Evolutionary conservation across 2,888 invertebrate species (phyloP).

Genomic region (Crocallis elinguaria): DNA sequence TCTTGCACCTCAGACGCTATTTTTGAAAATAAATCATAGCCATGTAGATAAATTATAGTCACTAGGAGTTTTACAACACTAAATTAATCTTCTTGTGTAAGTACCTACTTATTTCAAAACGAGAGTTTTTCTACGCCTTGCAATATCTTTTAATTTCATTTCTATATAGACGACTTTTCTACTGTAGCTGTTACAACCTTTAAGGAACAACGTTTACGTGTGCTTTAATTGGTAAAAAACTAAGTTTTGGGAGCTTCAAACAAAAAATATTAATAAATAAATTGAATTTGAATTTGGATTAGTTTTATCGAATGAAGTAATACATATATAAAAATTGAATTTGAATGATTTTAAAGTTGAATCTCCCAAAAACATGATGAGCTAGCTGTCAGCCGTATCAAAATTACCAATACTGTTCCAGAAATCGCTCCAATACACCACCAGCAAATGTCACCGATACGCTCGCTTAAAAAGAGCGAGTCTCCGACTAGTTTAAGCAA

Average conservation of each 20-base stretch:
- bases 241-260: slow-evolving; percentile 48
- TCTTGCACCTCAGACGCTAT: slow-evolving; percentile 15
- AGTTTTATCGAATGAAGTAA: neutral
- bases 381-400: slow-evolving; percentile 25
- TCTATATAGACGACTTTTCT: slow-evolving; percentile 16
- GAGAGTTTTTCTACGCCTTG: slow-evolving; percentile 21
- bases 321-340: neutral
- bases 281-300: neutral
- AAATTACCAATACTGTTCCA: slow-evolving; percentile 59
- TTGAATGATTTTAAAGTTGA: slow-evolving; percentile 28
- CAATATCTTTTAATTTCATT: slow-evolving; percentile 18
- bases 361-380: slow-evolving; percentile 23
- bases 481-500: slow-evolving; percentile 79
- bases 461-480: slow-evolving; percentile 79
- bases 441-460: slow-evolving; percentile 83
- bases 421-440: slow-evolving; percentile 82
- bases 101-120: slow-evolving; percentile 13
- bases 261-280: neutral
- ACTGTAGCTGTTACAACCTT: slow-evolving; percentile 20
- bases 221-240: slow-evolving; percentile 48
- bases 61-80: slow-evolving; percentile 12
- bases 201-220: slow-evolving; percentile 28
- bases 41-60: slow-evolving; percentile 29
- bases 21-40: neutral
- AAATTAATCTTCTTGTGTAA: slow-evolving; percentile 8